Conservation (phyloP, 2,797 vertebrate genomes). For the Zenarchopterus dispar region DNA sequence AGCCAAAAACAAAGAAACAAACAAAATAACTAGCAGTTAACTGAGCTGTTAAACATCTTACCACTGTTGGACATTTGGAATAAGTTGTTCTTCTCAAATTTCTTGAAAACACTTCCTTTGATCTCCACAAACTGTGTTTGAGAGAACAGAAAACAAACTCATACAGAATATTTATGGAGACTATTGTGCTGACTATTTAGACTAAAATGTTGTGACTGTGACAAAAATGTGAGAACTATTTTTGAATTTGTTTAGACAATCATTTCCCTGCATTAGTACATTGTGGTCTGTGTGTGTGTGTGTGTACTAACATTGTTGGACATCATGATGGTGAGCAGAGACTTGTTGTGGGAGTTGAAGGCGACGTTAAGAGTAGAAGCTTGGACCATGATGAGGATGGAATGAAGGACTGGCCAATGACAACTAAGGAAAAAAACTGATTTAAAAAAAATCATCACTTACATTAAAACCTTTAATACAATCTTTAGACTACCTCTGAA, state of each 20-base stretch:
- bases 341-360: conserved; percentile 99
- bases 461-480: not conserved
- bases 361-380: conserved; percentile 97
- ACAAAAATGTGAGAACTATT: not conserved
- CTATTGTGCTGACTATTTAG: too few species aligned
- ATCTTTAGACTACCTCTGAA: not conserved
- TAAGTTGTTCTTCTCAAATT: conserved; percentile 98
- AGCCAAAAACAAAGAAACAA: not conserved
- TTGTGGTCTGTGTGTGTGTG: not conserved
- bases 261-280: not conserved
- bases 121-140: conserved; percentile 95
- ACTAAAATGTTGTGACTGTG: not conserved
- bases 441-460: not conserved
- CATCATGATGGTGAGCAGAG: conserved; percentile 98
- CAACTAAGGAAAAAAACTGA: conserved; percentile 69
- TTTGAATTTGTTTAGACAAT: not conserved
- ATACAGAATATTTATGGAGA: conserved; percentile 5
- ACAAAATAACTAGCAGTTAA: not conserved
- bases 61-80: conserved; percentile 99
- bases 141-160: not conserved
- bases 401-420: conserved; percentile 88
- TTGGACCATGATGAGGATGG: conserved; percentile 98
- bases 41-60: conserved; percentile 69
- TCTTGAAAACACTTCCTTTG: conserved; percentile 99
- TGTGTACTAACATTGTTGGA: conserved; percentile 93